Evolutionary conservation across 2,888 invertebrate species (phyloP).

Genomic region (Mythimna albipuncta): DNA sequence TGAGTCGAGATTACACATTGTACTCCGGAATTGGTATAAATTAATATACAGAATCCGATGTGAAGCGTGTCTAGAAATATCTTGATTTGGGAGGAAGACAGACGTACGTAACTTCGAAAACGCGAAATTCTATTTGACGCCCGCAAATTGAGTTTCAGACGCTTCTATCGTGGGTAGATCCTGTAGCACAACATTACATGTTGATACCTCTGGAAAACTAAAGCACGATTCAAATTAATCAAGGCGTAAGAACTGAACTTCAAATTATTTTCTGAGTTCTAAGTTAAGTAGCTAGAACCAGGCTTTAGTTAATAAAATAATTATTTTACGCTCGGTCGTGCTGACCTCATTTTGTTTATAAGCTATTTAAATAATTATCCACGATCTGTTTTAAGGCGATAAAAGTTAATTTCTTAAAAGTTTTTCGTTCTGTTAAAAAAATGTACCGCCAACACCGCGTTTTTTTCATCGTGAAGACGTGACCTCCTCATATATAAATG

Average conservation of each 20-base stretch:
- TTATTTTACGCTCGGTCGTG: conserved; percentile 15
- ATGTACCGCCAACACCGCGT: neutral
- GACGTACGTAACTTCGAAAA: neutral
- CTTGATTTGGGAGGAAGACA: neutral
- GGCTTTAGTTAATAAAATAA: conserved; percentile 17
- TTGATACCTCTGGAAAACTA: neutral
- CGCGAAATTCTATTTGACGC: conserved; percentile 33
- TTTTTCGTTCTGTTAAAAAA: neutral
- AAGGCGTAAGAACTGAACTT: neutral
- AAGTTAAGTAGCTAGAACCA: neutral
- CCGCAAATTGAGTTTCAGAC: conserved; percentile 15
- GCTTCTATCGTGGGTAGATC: neutral
- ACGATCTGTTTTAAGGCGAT: conserved; percentile 17
- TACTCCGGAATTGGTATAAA: conserved; percentile 12
- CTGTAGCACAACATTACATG: neutral
- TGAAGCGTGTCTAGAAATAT: conserved; percentile 14
- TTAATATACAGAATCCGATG: conserved; percentile 9
- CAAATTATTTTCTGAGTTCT: too few relatives aligned
- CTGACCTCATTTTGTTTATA: conserved; percentile 30
- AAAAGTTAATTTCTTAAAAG: conserved; percentile 11
- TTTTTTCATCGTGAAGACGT: neutral
- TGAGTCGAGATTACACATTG: conserved; percentile 9
- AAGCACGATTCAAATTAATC: conserved; percentile 4
- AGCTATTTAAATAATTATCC: conserved; percentile 25
- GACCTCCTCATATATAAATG: neutral